Evolutionary conservation across 2,888 invertebrate species (phyloP).

Genomic region (Linnaemya vulpina): DNA sequence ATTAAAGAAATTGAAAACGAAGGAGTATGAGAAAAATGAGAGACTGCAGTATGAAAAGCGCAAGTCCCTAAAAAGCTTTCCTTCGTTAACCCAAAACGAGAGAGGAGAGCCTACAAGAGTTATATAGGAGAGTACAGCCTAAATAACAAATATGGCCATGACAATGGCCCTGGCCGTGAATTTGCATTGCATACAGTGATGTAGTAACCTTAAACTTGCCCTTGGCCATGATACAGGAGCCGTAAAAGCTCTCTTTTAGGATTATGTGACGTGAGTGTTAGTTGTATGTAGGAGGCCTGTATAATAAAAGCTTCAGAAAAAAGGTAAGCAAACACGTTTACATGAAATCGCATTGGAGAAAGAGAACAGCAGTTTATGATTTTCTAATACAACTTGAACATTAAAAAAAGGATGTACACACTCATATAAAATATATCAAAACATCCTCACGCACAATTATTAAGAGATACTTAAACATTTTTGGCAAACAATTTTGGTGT

Average conservation of each 20-base stretch:
- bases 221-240: slow-evolving; percentile 61
- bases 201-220: slow-evolving; percentile 71
- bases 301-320: slow-evolving; percentile 49
- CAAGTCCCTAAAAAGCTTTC: slow-evolving; percentile 70
- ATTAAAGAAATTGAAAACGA: not conserved
- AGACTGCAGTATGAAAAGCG: slow-evolving; percentile 50
- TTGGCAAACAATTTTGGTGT: slow-evolving; percentile 21
- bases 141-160: slow-evolving; percentile 76
- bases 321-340: slow-evolving; percentile 33
- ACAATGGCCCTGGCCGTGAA: slow-evolving; percentile 74
- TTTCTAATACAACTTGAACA: slow-evolving; percentile 52
- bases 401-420: slow-evolving; percentile 12
- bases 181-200: slow-evolving; percentile 25
- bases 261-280: slow-evolving; percentile 57
- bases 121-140: slow-evolving; percentile 53
- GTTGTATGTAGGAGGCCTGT: slow-evolving; percentile 36
- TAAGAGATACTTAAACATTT: not conserved
- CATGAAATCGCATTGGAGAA: not conserved
- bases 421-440: not conserved
- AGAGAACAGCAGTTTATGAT: slow-evolving; percentile 13
- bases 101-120: slow-evolving; percentile 26
- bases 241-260: slow-evolving; percentile 55
- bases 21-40: not conserved
- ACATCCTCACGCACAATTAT: slow-evolving; percentile 1
- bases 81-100: not conserved